Evolutionary conservation across 2,113 vertebrate genomes (phyloP), one percentile per base, ranked within the genome.

Genomic region (Acanthochromis polyacanthus): DNA sequence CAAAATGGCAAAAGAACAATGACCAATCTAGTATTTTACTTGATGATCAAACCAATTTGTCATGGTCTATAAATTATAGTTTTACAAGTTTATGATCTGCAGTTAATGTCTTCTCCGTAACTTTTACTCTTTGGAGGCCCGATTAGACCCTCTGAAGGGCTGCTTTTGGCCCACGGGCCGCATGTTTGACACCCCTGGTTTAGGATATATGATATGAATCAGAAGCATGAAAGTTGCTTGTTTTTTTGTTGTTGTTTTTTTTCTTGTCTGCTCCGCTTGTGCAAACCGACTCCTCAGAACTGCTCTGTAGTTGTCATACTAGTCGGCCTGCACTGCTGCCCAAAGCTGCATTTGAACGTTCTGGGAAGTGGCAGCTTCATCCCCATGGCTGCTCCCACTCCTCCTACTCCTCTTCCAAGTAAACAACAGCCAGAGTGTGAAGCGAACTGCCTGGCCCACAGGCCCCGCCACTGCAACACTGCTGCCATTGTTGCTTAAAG

Each of bases 351-450:
- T 58, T 45, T 67, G 48, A 74, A 43, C 59, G 8, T 58, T 73
- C n/a, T 59, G 50, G 8, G 23, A 86, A 77, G 74, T 81, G 67
- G 58, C 45, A 53, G 60, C 9, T 81, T 72, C 36, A 40, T 43
- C 53, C 48, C 72, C 64, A 25, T 8, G 66, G 61, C 63, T 81
- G 78, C 82, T 81, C 62, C 71, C 70, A 76, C 82, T 85, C 80
- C 32, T 81, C 70, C 23, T 76, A 45, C 66, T 76, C 69, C 59
- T 75, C 77, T 72, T 88, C 66, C 87, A 83, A 87, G 80, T 80
- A 83, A 86, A 91, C 87, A 89, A 74, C 77, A 81, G 75, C 75
- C 84, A 78, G 72, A 82, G 78, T 91, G 86, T 85, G 71, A 83
- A 83, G 69, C 65, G 70, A 72, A 75, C 63, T 68, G 71, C 73